These are phyloP conservation scores for Axis porcinus DNA, from an alignment of 2,113 vertebrate species.

Conservation along the genomic window DNA sequence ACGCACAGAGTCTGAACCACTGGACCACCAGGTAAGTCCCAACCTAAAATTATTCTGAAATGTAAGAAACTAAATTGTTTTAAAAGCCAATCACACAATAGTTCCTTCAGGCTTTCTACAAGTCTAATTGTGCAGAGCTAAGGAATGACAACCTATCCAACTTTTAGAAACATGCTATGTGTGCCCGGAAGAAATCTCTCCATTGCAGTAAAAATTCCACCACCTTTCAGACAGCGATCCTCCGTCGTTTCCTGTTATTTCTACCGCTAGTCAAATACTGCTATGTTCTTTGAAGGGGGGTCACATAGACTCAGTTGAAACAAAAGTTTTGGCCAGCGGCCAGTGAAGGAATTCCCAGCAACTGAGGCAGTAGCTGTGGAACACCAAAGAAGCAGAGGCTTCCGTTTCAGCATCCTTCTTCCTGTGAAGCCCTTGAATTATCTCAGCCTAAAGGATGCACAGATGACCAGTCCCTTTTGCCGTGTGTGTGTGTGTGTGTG, in stretches of 20 bases:
- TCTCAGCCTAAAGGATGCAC: neutral
- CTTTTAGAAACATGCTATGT: neutral
- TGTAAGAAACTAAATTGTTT: neutral
- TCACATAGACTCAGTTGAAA: neutral
- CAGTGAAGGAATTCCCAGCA: neutral
- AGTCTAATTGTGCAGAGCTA: neutral
- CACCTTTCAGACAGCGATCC: neutral
- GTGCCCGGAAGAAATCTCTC: neutral
- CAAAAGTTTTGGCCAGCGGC: neutral
- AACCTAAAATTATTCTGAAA: neutral
- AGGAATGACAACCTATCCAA: neutral
- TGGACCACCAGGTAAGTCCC: neutral
- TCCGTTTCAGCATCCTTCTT: too few species aligned
- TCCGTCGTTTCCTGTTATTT: neutral
- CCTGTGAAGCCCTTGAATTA: too few species aligned
- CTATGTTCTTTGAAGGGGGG: neutral
- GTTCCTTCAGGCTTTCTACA: neutral
- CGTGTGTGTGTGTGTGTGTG: rapidly evolving
- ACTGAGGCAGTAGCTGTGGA: neutral
- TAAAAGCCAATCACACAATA: neutral
- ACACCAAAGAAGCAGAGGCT: neutral
- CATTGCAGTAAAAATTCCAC: neutral
- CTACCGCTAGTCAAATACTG: neutral
- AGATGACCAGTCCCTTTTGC: neutral
- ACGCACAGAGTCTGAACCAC: neutral